Evolutionary conservation across 2,113 vertebrate species (phyloP).

Genomic region (Diadophis punctatus): DNA sequence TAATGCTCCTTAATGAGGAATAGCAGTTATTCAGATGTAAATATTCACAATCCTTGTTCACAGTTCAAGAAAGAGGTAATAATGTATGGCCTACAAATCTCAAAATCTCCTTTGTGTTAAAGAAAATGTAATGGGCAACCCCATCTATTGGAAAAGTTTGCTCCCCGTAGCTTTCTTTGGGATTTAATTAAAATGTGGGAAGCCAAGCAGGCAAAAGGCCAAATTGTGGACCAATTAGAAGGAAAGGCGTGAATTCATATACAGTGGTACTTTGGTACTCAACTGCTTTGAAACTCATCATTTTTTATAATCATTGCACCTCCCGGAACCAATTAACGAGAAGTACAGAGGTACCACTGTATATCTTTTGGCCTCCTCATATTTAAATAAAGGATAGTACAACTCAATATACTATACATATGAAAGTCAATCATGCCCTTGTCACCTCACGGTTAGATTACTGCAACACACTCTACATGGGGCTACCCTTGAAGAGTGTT

Average conservation of each 20-base stretch:
- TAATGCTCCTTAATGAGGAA: constrained; percentile 16
- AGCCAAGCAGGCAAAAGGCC: neutral
- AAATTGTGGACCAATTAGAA: neutral
- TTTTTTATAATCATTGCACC: no score
- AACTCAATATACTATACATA: neutral
- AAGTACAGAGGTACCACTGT: no score
- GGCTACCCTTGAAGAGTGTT: no score
- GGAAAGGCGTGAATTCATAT: neutral
- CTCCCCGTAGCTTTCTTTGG: neutral
- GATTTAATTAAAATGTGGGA: neutral
- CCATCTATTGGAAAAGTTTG: neutral
- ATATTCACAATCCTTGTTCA: constrained; percentile 7
- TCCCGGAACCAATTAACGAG: no score
- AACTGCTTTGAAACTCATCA: neutral
- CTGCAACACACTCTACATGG: no score
- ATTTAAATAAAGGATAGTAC: neutral
- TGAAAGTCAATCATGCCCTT: no score
- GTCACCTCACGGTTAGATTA: no score
- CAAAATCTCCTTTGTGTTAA: neutral
- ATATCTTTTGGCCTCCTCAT: neutral
- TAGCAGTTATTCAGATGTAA: neutral
- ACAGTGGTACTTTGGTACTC: neutral
- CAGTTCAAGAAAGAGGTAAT: constrained; percentile 3
- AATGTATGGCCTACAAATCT: constrained; percentile 8
- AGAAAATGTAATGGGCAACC: neutral